phyloP scores from a whole-genome alignment of 2,113 vertebrate species.

The Tenrec ecaudatus region DNA sequence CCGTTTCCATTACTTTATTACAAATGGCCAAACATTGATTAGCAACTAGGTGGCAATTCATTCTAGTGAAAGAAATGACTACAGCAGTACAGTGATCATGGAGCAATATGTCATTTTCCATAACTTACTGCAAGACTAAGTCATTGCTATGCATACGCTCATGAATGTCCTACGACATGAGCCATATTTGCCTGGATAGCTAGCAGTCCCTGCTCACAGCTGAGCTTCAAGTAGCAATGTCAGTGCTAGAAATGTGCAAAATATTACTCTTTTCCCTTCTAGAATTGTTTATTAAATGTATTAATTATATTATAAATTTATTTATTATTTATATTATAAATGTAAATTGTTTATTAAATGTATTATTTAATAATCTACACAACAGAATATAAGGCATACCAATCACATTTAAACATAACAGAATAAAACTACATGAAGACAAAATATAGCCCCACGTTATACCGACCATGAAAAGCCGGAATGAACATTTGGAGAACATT shows the following conservation, averaged over 20 bases:
- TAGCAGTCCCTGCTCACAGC: not conserved
- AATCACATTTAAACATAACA: not conserved
- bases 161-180: not conserved
- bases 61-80: not conserved
- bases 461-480: not conserved
- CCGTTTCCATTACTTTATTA: conserved; percentile 24
- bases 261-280: not conserved
- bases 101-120: not conserved
- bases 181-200: not conserved
- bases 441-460: not conserved
- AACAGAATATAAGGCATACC: not conserved
- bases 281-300: no score
- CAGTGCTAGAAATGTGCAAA: not conserved
- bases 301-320: no score
- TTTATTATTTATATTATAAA: not conserved
- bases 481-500: not conserved
- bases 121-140: not conserved
- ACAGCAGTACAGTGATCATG: no score
- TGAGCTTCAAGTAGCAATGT: not conserved
- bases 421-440: not conserved
- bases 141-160: not conserved
- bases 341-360: no score
- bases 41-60: not conserved
- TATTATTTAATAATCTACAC: not conserved
- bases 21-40: not conserved